These are phyloP conservation scores for Pluvianellus socialis DNA, from an alignment of 2,113 vertebrate genomes.

Conservation along the genomic window DNA sequence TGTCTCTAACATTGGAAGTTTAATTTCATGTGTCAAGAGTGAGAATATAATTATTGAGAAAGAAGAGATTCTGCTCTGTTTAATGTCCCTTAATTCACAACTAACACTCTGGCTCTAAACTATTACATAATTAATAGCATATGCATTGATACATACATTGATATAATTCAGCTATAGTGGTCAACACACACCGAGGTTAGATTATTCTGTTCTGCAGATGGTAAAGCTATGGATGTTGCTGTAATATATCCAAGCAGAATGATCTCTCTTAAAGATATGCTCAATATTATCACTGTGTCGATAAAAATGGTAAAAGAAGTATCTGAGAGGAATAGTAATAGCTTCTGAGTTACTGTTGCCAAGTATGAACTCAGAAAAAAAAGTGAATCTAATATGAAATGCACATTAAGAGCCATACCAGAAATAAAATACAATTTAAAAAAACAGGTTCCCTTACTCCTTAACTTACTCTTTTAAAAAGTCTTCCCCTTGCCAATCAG, in stretches of 20 bases:
- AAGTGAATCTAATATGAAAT: background rate
- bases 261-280: background rate
- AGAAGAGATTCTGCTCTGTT: background rate
- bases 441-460: background rate
- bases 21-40: background rate
- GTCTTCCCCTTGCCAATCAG: background rate
- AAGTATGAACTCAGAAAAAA: background rate
- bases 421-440: background rate
- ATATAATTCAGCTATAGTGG: background rate
- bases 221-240: background rate
- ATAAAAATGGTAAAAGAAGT: background rate
- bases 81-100: background rate
- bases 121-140: background rate
- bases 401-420: background rate
- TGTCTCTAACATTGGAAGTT: background rate
- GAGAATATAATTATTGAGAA: background rate
- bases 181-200: background rate
- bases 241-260: background rate
- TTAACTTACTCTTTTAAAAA: background rate
- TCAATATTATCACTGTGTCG: background rate
- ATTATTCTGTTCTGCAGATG: background rate
- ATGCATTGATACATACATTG: background rate
- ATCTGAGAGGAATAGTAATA: background rate
- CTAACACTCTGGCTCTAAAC: background rate
- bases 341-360: background rate